Percentiles rank a stretch among this genome's conserved stretches.
These are phyloP conservation scores for Streblospio benedicti DNA, from an alignment of 1,140 invertebrate genomes.

Conservation along the genomic window DNA sequence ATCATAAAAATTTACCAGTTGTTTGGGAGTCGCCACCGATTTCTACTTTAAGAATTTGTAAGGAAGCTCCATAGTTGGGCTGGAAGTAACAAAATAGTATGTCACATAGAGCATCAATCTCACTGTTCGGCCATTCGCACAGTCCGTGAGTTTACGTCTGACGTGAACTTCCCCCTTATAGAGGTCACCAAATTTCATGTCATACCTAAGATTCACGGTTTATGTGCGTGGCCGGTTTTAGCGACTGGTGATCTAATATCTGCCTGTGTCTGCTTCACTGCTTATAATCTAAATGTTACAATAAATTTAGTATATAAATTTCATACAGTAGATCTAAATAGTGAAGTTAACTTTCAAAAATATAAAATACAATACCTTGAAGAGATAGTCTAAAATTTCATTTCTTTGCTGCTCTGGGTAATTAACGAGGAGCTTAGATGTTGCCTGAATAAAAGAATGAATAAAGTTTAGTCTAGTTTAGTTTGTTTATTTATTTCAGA, in stretches of 20 bases:
- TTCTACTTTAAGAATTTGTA: conserved; percentile 46
- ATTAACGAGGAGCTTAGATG: conserved; percentile 40
- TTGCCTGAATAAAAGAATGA: conserved; percentile 31
- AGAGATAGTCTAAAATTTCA: conserved; percentile 44
- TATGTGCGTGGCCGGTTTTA: neutral
- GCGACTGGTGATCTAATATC: neutral
- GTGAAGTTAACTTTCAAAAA: no score
- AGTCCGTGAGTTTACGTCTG: no score
- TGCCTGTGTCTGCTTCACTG: neutral
- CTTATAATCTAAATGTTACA: neutral
- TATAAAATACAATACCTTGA: conserved; percentile 41
- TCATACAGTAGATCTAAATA: neutral
- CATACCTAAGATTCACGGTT: neutral
- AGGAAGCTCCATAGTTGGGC: conserved; percentile 42
- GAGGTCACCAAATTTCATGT: neutral
- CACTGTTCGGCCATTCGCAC: neutral
- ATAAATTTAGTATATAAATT: neutral
- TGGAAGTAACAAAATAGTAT: conserved; percentile 23
- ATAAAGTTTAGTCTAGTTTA: neutral
- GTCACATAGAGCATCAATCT: neutral
- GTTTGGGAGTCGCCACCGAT: conserved; percentile 45
- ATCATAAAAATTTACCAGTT: conserved; percentile 29
- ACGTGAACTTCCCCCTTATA: neutral
- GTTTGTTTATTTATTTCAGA: neutral
- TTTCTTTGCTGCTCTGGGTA: conserved; percentile 34